These are phyloP conservation scores for Zosterops hypoxanthus DNA, from an alignment of 2,113 vertebrate genomes.

Conservation along the genomic window DNA sequence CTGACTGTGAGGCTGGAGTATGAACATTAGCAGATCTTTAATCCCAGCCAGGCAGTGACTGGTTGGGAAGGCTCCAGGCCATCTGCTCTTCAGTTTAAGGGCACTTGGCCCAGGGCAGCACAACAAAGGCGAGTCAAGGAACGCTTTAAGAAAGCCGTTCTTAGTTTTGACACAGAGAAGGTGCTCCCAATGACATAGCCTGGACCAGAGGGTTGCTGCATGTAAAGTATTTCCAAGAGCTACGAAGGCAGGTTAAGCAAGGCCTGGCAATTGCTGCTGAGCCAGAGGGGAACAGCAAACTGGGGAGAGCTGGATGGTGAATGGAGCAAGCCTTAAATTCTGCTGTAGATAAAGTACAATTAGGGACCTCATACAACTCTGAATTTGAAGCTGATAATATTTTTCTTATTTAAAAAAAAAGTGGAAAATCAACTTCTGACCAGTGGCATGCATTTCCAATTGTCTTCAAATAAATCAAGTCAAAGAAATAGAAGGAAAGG, in stretches of 20 bases:
- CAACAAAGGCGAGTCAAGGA: neutral
- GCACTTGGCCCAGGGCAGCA: neutral
- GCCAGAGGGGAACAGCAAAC: neutral
- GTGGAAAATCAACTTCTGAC: neutral
- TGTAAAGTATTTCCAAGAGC: neutral
- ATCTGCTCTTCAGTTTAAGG: neutral
- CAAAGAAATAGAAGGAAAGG: neutral
- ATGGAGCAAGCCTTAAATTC: neutral
- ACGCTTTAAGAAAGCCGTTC: neutral
- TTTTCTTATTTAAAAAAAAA: neutral
- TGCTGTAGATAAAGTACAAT: neutral
- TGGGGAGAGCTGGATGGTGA: neutral
- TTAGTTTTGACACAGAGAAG: neutral
- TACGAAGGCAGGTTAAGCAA: neutral
- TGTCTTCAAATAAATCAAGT: neutral
- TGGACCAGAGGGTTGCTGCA: neutral
- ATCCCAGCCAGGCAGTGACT: neutral
- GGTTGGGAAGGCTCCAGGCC: neutral
- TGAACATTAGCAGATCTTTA: neutral
- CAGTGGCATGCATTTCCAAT: rapidly evolving
- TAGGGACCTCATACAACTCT: neutral
- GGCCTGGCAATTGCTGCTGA: neutral
- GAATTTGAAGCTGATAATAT: neutral
- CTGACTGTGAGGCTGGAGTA: neutral
- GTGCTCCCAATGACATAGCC: neutral